Conservation (phyloP, 2,113 vertebrate species). For the Albula goreensis region DNA sequence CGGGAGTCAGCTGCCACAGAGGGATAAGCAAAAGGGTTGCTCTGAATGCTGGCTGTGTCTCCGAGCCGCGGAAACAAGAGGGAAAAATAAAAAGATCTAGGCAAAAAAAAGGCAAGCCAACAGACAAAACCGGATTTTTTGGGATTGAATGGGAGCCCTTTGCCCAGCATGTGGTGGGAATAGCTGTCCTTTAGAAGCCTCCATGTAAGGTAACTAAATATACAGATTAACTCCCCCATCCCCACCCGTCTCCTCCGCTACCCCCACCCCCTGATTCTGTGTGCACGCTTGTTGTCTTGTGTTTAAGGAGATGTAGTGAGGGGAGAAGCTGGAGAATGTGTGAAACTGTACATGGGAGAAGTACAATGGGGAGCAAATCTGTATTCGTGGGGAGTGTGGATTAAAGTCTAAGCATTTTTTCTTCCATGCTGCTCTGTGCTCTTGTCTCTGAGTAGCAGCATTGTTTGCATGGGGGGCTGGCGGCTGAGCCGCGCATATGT, state of each 20-base stretch:
- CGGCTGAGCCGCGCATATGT: too few relatives aligned
- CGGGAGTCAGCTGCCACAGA: conserved; percentile 52
- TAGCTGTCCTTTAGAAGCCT: conserved; percentile 67
- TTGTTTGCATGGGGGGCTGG: not conserved
- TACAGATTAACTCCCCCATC: not conserved
- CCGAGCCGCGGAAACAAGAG: conserved; percentile 35
- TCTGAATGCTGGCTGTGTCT: conserved; percentile 58
- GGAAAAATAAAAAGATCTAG: conserved; percentile 38
- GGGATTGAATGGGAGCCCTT: conserved; percentile 72
- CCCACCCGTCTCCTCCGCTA: conserved; percentile 30
- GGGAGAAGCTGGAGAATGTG: not conserved
- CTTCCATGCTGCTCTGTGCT: not conserved
- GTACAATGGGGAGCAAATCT: not conserved
- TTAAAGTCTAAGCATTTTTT: not conserved
- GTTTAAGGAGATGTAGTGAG: not conserved
- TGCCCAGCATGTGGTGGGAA: conserved; percentile 73
- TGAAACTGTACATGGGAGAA: not conserved
- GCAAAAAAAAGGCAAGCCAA: not conserved
- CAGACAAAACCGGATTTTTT: conserved; percentile 46
- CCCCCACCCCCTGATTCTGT: conserved; percentile 11
- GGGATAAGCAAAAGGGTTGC: conserved; percentile 66
- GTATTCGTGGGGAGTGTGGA: conserved; percentile 20
- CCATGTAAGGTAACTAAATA: conserved; percentile 77
- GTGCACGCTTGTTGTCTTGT: conserved; percentile 28
- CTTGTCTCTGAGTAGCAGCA: not conserved